These are phyloP conservation scores for Lineus longissimus DNA, from an alignment of 1,140 invertebrate species.

Conservation along the genomic window DNA sequence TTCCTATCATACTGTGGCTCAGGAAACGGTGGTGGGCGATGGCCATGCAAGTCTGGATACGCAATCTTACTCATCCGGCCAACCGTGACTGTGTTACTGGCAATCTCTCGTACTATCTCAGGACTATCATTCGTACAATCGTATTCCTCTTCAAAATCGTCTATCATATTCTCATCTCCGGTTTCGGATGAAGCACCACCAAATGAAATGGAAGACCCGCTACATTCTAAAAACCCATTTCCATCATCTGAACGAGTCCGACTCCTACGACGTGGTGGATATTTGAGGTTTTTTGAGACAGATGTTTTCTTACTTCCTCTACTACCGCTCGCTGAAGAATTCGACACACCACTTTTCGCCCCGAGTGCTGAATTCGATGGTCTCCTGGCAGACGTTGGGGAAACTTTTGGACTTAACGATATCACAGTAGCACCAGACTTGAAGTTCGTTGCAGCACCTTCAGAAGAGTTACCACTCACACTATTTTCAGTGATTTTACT, in stretches of 20 bases:
- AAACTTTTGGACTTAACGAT: too few relatives aligned
- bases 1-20: slow-evolving; percentile 44
- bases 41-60: slow-evolving; percentile 49
- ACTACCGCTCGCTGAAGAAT: too few relatives aligned
- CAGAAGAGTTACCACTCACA: too few relatives aligned
- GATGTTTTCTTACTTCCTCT: too few relatives aligned
- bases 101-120: slow-evolving; percentile 31
- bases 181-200: not conserved
- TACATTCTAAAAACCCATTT: not conserved
- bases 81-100: slow-evolving; percentile 37
- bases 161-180: not conserved
- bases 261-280: not conserved
- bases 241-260: not conserved
- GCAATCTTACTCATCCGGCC: slow-evolving; percentile 47
- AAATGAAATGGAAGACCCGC: too few relatives aligned
- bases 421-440: too few relatives aligned
- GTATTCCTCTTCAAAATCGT: not conserved
- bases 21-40: slow-evolving; percentile 23
- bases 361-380: too few relatives aligned
- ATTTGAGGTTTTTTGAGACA: too few relatives aligned
- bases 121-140: slow-evolving; percentile 26
- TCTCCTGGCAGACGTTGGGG: too few relatives aligned
- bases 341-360: too few relatives aligned
- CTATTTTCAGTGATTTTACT: too few relatives aligned
- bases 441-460: too few relatives aligned